A percentile compares a stretch with the other conserved stretches of the same genome.
These are phyloP conservation scores for Eilema depressum DNA, from an alignment of 2,888 invertebrate species.

Conservation along the genomic window DNA sequence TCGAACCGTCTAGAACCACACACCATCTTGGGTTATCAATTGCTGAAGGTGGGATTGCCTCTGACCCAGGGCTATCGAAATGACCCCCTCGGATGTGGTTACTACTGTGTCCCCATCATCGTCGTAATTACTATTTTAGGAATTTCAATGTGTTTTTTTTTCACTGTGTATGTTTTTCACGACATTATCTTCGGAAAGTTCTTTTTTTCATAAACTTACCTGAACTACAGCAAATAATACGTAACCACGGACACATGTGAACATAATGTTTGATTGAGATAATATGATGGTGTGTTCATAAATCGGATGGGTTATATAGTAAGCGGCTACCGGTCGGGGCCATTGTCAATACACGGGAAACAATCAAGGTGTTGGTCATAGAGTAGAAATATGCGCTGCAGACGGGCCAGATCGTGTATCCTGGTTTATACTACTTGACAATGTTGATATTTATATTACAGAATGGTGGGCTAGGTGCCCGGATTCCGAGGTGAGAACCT, in stretches of 20 bases:
- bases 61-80: no score
- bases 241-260: constrained; percentile 52
- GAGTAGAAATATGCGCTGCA: constrained; percentile 34
- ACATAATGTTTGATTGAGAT: constrained; percentile 59
- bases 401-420: constrained; percentile 17
- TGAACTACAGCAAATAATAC: constrained; percentile 61
- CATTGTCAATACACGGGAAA: constrained; percentile 70
- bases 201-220: constrained; percentile 52
- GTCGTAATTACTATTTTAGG: neutral
- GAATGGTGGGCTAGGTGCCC: no score
- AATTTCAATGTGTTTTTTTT: neutral
- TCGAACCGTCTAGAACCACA: no score
- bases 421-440: neutral
- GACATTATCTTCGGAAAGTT: neutral
- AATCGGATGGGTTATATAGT: constrained; percentile 67
- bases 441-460: no score
- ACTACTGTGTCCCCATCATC: no score
- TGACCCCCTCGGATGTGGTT: no score
- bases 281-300: constrained; percentile 57
- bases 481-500: no score
- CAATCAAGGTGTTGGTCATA: constrained; percentile 65
- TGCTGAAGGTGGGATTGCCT: no score
- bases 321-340: constrained; percentile 59
- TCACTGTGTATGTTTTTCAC: neutral
- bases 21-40: no score